Base-by-base conservation (phyloP, 1,140 invertebrate species). In the Drosophila triauraria region DNA sequence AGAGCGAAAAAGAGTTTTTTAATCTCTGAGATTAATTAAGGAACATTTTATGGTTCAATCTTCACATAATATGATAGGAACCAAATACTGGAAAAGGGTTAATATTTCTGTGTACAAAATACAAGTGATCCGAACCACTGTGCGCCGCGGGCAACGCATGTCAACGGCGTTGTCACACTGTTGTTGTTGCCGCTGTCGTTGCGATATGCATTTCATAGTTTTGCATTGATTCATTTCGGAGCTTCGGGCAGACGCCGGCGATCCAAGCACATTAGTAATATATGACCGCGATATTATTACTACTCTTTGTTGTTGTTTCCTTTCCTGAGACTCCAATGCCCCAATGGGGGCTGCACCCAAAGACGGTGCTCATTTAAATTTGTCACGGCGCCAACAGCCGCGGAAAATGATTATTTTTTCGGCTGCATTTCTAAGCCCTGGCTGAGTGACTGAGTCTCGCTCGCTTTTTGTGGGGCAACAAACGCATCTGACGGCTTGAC, bases 351-450 rank as follows among this genome's bases (percentile, higher is more conserved):
- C 75, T 78, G 75, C 75, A 78, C 75, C 75, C 75, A 78, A 78
- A 61, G 59, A 51, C 51, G 35, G 75, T 1, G 75, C 74, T 78
- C 75, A 78, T 78, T 78, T 78, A 61, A 78, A 78, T 78, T 78
- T 78, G 75, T 78, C 75, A 77, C 75, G 63, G 74, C 61, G 74
- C 72, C 74, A 67, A 38, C 15, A 65, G 65, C 69, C 69, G 58
- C 60, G 74, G 75, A 65, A 59, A 50, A 48, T 72, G 17, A 71
- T 71, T 70, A 70, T 72, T 69, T 75, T 56, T 75, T 76, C 13
- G 71, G 74, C 44, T 76, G 74, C 74, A 76, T 76, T 76, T 76
- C 74, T 76, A 77, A 77, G 75, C 63, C 62, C 32, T 44, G 56
- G 27, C 51, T 57, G 15, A 42, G 30, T 27, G 17, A 23, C 32